Percentiles rank a stretch among this genome's conserved stretches.
Evolutionary conservation across 2,888 invertebrate species (phyloP).

Genomic region (Polymixis flavicincta): DNA sequence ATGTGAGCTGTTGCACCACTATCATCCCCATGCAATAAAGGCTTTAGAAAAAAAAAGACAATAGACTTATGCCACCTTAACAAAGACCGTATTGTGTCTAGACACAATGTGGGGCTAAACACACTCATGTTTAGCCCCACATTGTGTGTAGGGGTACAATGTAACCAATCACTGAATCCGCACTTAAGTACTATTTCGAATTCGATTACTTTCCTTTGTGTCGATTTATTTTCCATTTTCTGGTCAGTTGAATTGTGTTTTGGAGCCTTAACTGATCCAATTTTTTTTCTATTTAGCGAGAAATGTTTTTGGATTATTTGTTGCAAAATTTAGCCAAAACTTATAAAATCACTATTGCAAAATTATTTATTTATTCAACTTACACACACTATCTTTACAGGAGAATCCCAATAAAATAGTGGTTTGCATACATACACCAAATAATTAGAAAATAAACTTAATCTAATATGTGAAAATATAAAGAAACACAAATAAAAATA

Average conservation of each 20-base stretch:
- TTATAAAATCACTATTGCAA: neutral
- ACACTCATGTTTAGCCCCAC: constrained; percentile 41
- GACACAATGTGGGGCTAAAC: no score
- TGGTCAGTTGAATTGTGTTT: constrained; percentile 35
- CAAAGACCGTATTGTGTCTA: constrained; percentile 34
- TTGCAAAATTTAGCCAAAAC: neutral
- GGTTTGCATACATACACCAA: no score
- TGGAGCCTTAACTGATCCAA: constrained; percentile 13
- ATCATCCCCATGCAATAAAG: constrained; percentile 52
- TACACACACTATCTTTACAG: no score
- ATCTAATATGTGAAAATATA: no score
- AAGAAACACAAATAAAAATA: no score
- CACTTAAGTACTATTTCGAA: constrained; percentile 46
- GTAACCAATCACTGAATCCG: constrained; percentile 57
- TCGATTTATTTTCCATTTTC: constrained; percentile 40
- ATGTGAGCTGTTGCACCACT: constrained; percentile 27
- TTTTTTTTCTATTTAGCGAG: constrained; percentile 18
- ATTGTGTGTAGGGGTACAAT: constrained; percentile 48
- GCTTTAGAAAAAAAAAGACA: constrained; percentile 55
- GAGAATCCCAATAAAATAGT: no score
- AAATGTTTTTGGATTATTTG: neutral
- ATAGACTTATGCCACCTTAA: constrained; percentile 15
- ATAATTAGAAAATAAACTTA: no score
- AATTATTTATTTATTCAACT: no score
- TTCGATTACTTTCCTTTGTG: constrained; percentile 52